A percentile compares a stretch with the other conserved stretches of the same genome.
These are phyloP conservation scores for Petrolisthes manimaculis DNA, from an alignment of 2,888 invertebrate species.

Conservation along the genomic window DNA sequence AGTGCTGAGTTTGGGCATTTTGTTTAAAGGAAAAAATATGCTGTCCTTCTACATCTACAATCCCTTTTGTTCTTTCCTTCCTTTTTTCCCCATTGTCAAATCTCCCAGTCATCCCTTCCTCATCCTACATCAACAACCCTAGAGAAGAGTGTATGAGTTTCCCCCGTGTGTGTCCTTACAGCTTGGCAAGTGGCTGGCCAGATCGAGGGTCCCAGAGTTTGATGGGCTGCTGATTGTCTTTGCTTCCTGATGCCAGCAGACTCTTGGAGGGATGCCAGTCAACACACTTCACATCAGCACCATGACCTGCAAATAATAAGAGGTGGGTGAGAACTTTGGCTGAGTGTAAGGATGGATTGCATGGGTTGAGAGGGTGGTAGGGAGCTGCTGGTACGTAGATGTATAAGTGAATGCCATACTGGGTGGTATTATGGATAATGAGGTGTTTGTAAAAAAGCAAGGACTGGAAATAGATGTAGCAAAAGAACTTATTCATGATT, in stretches of 20 bases:
- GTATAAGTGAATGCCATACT: too few relatives aligned
- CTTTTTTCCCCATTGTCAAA: neutral
- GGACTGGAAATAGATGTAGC: too few relatives aligned
- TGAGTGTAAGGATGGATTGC: too few relatives aligned
- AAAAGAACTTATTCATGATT: too few relatives aligned
- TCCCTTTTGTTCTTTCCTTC: neutral
- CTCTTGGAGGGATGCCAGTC: constrained; percentile 99
- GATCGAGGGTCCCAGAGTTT: constrained; percentile 94
- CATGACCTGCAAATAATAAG: constrained; percentile 79
- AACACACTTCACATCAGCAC: constrained; percentile 98
- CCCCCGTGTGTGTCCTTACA: constrained; percentile 75
- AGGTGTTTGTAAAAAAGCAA: too few relatives aligned
- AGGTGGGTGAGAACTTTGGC: too few relatives aligned
- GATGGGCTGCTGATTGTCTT: constrained; percentile 99
- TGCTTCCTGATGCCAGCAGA: constrained; percentile 96
- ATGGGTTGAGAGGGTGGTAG: too few relatives aligned
- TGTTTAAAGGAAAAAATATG: too few relatives aligned
- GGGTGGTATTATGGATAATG: too few relatives aligned
- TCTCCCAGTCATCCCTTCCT: neutral
- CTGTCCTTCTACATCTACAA: too few relatives aligned
- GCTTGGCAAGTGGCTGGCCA: constrained; percentile 93
- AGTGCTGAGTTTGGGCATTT: too few relatives aligned
- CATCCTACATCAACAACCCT: neutral
- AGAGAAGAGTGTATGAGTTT: neutral
- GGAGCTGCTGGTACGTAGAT: too few relatives aligned